Evolutionary conservation across 2,888 invertebrate species (phyloP), one percentile per base, ranked within the genome.

Genomic region (Megamerina dolium): DNA sequence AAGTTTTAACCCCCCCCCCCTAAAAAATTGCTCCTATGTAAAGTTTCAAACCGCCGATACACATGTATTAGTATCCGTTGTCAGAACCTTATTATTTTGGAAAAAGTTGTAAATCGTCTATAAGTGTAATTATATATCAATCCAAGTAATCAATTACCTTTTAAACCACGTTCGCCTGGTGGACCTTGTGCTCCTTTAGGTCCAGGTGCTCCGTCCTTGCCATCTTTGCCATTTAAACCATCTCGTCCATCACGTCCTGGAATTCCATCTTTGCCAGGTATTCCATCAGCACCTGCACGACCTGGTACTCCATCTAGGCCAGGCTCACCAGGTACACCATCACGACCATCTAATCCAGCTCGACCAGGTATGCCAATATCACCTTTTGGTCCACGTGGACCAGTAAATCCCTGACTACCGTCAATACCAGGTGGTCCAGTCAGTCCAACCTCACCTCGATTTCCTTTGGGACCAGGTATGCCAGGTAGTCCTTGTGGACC

Each of bases 251-350:
- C 74, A 19, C 66, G 72, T 73, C 84, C 84, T 49, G 83, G 75
- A 18, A 75, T 81, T 27, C 89, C 89, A 49, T 87, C 82, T 49
- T 77, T 81, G 39, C 87, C 85, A 1, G 87, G 83, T 48, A 76
- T 77, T 2, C 91, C 92, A 48, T 90, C 89, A 14, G 85, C 79
- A 0, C 93, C 92, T 48, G 87, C 88, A 41, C 90, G 76, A 2
- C 92, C 90, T 0, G 86, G 86, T 50, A 89, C 80, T 0, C 92
- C 93, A 45, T 69, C 68, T 26, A 92, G 72, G 0, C 93, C 92
- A 0, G 92, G 92, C 59, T 90, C 90, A 0, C 93, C 93, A 0
- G 92, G 91, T 1, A 92, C 82, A 3, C 92, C 92, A 55, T 92
- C 90, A 41, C 89, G 74, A 0, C 92, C 93, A 59, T 93, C 92